Conservation (phyloP, 92 coral and sea anemone species). For the Muricea muricata region DNA sequence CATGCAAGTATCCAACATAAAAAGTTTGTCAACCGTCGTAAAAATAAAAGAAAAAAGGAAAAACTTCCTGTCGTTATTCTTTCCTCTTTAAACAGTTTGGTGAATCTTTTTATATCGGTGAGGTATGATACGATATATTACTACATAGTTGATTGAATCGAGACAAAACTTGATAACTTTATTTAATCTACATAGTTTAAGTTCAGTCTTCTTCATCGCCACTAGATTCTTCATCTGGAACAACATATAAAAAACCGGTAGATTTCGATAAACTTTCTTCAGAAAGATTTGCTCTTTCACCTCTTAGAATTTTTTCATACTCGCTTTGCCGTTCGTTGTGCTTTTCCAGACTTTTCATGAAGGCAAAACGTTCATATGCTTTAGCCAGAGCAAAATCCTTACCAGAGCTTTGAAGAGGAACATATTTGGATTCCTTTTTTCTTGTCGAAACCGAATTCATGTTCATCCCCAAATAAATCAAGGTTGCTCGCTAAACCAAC, state of each 20-base stretch:
- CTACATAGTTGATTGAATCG: too few species aligned
- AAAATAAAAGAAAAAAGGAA: too few species aligned
- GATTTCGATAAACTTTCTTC: not conserved
- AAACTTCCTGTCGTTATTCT: too few species aligned
- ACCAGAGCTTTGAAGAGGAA: conserved; percentile 1
- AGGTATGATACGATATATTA: too few species aligned
- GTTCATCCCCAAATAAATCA: not conserved
- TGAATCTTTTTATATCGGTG: too few species aligned
- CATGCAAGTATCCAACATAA: too few species aligned
- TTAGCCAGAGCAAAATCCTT: not conserved
- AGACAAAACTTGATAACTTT: too few species aligned
- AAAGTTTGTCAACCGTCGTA: too few species aligned
- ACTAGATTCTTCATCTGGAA: not conserved
- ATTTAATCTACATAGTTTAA: not conserved
- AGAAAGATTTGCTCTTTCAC: not conserved
- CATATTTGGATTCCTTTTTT: not conserved
- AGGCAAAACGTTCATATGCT: conserved; percentile 39
- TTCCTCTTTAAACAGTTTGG: too few species aligned
- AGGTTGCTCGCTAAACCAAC: conserved; percentile 20
- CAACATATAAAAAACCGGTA: not conserved
- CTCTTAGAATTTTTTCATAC: conserved; percentile 13
- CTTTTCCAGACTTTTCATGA: conserved; percentile 12
- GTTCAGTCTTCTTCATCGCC: not conserved
- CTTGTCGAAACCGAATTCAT: conserved; percentile 7
- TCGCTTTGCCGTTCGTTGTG: conserved; percentile 13